A percentile compares a stretch with the other conserved stretches of the same genome.
These are phyloP conservation scores for Homarus americanus DNA, from an alignment of 1,140 invertebrate genomes.

Conservation along the genomic window DNA sequence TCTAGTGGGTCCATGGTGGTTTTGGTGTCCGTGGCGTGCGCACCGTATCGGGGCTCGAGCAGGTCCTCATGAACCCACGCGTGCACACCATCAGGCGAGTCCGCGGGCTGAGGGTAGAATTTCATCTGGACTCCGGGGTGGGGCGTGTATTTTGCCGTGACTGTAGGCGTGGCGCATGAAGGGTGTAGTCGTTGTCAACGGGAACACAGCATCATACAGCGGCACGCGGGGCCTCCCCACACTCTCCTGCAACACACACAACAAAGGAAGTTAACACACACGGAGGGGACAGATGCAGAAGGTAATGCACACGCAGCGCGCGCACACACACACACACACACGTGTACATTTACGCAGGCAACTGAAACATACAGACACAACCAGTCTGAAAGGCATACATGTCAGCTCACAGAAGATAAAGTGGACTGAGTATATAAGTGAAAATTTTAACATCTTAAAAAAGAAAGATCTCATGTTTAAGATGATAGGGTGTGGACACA, in stretches of 20 bases:
- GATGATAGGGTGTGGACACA: neutral
- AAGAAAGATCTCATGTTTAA: too few relatives aligned
- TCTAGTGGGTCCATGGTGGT: constrained; percentile 83
- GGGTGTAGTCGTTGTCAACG: constrained; percentile 29
- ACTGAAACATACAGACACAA: neutral
- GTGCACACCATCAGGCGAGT: constrained; percentile 74
- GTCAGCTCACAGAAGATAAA: neutral
- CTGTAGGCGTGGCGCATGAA: constrained; percentile 52
- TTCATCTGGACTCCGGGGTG: constrained; percentile 72
- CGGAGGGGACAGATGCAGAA: constrained; percentile 49
- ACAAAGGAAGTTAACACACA: constrained; percentile 39
- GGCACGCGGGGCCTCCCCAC: constrained; percentile 21
- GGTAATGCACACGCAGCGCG: constrained; percentile 26
- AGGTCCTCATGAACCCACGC: constrained; percentile 75
- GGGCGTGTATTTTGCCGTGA: constrained; percentile 22
- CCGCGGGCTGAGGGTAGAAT: constrained; percentile 75
- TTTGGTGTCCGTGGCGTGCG: constrained; percentile 79
- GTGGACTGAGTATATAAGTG: too few relatives aligned
- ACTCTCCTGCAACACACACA: constrained; percentile 49
- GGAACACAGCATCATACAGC: constrained; percentile 48
- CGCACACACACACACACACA: constrained; percentile 5
- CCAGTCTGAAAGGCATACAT: neutral
- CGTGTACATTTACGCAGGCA: neutral
- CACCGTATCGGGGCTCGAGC: constrained; percentile 72
- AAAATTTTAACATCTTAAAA: too few relatives aligned